Evolutionary conservation across 2,888 invertebrate species (phyloP), one percentile per base, ranked within the genome.

Genomic region (Brachynemurus nebulosus): DNA sequence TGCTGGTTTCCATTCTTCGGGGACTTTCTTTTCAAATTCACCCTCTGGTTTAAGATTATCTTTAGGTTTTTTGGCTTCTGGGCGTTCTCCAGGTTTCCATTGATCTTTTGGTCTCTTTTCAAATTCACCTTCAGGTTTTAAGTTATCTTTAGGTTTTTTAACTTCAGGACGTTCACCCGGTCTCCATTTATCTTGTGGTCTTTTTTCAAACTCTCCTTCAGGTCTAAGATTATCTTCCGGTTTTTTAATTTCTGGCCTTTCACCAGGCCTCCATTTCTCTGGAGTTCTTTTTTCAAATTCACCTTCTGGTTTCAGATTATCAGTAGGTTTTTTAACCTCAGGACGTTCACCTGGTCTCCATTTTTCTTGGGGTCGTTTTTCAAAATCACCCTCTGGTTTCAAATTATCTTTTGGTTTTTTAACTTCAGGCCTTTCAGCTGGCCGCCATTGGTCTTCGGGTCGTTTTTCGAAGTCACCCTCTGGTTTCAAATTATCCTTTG

Each of bases 41-140:
- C 74, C 74, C 53, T 72, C 75, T 0, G 70, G 67, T 42, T 59
- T 65, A 1, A 74, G 59, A 54, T 74, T 76, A 45, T 75, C 74
- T 49, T 65, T 55, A 0, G 72, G 78, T 49, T 65, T 74, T 47
- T 59, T 66, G 12, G 59, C 62, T 14, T 58, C 57, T 18, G 58
- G 65, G 40, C 66, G 55, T 48, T 68, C 67, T 25, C 61, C 66
- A 19, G 60, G 65, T 12, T 55, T 55, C 57, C 64, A 64, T 45
- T 62, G 53, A 1, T 64, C 60, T 3, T 53, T 54, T 8, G 37
- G 21, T 12, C 37, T 40, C n/a, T 53, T 57, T 39, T 67, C 63
- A 47, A 70, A 68, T 1, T 67, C 65, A 1, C 71, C 74, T 37
- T 57, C 50, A 0, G 59, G 61, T 57, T 53, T 60, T 0, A 70